Percentiles rank a stretch among this genome's conserved stretches.
These are phyloP conservation scores for Serinus canaria DNA, from an alignment of 2,113 vertebrate species.

Conservation along the genomic window DNA sequence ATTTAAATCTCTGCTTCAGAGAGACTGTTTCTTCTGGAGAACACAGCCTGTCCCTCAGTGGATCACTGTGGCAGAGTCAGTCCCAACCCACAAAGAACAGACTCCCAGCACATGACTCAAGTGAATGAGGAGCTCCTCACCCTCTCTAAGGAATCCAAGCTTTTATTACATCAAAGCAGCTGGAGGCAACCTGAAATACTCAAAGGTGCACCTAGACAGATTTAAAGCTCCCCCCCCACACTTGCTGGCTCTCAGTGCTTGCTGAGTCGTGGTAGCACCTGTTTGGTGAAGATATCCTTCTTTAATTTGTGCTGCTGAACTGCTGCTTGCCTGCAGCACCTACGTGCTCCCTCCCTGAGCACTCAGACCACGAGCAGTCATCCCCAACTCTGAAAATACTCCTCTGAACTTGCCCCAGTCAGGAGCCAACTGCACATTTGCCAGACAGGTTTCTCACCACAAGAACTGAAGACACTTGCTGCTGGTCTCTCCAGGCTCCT, in stretches of 20 bases:
- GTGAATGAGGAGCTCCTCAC: neutral
- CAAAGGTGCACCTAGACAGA: neutral
- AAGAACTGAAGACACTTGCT: neutral
- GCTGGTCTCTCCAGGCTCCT: neutral
- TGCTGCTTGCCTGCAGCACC: slow-evolving; percentile 18
- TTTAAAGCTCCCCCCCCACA: neutral
- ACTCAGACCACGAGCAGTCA: neutral
- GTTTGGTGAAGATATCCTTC: neutral
- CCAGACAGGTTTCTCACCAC: slow-evolving; percentile 8
- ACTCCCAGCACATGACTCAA: neutral
- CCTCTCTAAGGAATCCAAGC: neutral
- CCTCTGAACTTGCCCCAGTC: neutral
- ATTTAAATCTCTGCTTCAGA: neutral
- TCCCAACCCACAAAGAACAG: neutral
- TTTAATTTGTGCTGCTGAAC: slow-evolving; percentile 12
- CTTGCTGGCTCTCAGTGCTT: neutral
- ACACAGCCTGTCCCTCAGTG: neutral
- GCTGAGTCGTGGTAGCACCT: neutral
- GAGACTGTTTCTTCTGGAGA: neutral
- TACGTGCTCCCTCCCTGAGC: neutral
- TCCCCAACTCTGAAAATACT: neutral
- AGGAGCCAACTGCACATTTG: neutral
- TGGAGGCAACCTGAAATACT: neutral
- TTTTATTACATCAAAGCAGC: neutral
- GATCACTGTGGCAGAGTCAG: neutral